Conservation (phyloP, 2,113 vertebrate genomes). For the Ginglymostoma cirratum region DNA sequence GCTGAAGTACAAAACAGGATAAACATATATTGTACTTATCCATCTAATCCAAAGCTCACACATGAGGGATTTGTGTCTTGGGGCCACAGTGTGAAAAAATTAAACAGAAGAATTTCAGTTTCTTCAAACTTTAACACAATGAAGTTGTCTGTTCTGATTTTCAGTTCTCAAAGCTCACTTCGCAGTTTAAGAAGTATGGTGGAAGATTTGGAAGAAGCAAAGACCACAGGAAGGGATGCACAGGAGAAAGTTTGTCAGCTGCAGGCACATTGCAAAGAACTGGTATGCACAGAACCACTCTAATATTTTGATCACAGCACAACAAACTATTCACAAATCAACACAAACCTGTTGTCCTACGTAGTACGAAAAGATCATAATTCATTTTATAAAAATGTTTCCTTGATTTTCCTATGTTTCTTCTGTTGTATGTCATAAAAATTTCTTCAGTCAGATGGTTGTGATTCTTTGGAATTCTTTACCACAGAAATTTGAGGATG, state of each 20-base stretch:
- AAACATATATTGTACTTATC: background rate
- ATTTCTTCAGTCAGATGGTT: background rate
- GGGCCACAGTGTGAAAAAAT: background rate
- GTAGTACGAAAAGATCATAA: too few relatives aligned
- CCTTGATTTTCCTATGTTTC: background rate
- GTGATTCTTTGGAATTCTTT: background rate
- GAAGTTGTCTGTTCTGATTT: background rate
- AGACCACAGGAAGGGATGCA: slow-evolving; percentile 49
- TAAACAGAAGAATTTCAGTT: background rate
- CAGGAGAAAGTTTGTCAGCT: slow-evolving; percentile 41
- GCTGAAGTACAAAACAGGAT: background rate
- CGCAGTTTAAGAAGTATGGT: slow-evolving; percentile 48
- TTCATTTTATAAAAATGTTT: background rate
- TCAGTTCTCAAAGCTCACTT: slow-evolving; percentile 54
- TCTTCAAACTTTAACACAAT: background rate
- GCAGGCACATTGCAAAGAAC: slow-evolving; percentile 21
- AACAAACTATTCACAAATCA: background rate
- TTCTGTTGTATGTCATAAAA: background rate
- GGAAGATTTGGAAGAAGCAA: slow-evolving; percentile 62
- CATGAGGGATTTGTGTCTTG: background rate
- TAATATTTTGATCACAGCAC: background rate
- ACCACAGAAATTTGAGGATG: background rate
- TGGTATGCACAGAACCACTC: background rate
- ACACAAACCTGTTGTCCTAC: background rate
- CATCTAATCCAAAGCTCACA: background rate